Conservation (phyloP, 1,140 invertebrate species). For the Potamilus streckersoni region DNA sequence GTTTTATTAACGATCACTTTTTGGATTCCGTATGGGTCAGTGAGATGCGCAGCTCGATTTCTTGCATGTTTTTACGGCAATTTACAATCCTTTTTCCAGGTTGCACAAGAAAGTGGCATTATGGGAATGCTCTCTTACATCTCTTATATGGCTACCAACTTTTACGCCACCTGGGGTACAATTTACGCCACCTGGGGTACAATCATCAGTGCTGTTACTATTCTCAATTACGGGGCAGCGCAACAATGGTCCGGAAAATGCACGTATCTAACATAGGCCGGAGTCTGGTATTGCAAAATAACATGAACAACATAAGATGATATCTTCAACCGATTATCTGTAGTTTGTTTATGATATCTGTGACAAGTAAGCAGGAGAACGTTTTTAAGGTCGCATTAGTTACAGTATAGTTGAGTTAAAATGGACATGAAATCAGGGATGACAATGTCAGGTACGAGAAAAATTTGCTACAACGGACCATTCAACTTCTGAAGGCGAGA, state of each 20-base stretch:
- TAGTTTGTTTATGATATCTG: conserved; percentile 97
- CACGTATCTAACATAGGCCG: conserved; percentile 93
- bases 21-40: conserved; percentile 69
- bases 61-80: conserved; percentile 92
- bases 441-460: neutral
- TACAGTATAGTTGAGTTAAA: neutral
- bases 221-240: conserved; percentile 88
- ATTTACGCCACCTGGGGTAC: too few species aligned
- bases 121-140: conserved; percentile 89
- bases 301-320: conserved; percentile 79
- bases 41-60: conserved; percentile 88
- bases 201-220: conserved; percentile 87
- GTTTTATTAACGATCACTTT: conserved; percentile 54
- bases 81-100: conserved; percentile 76
- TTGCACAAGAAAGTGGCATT: conserved; percentile 94
- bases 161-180: conserved; percentile 79
- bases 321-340: conserved; percentile 94
- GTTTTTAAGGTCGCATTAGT: neutral
- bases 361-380: conserved; percentile 75
- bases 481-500: neutral
- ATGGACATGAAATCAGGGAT: neutral
- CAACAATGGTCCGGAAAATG: conserved; percentile 97
- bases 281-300: conserved; percentile 72
- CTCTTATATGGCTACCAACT: conserved; percentile 92
- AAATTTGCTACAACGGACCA: neutral